Evolutionary conservation across 2,888 invertebrate species (phyloP), one percentile per base, ranked within the genome.

Genomic region (Troides aeacus): DNA sequence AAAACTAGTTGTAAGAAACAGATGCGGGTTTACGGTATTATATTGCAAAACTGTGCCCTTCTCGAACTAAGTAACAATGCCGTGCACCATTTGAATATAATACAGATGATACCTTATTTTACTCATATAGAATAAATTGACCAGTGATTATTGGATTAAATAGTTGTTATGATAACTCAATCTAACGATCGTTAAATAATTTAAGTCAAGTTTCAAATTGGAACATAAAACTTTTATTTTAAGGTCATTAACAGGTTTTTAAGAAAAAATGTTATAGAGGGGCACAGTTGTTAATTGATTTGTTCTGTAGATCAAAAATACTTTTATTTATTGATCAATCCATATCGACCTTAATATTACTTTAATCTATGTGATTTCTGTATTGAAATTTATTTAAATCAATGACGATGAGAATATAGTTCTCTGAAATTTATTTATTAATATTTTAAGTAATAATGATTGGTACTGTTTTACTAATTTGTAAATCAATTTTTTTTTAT

Each of bases 11-110:
- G n/a, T 46, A 46, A 50, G 53, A 64, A 65, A 67, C 60, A 57
- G 57, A 67, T 61, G 66, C 67, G 64, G 60, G 66, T 70, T 66
- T 56, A 65, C 46, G 42, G 64, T 69, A 61, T 69, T 24, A 58
- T 58, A 58, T n/a, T n/a, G n/a, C 57, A 23, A 58, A 10, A 58
- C 57, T 58, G 57, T 57, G 23, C 23, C 8, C 12, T 24, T 15
- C 23, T 23, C 23, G 3, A 58, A 58, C 1, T 58, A 23, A n/a
- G 56, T 23, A n/a, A 58, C 23, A 3, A n/a, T 15, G n/a, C 12
- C n/a, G 6, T n/a, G 53, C 15, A 3, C n/a, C 5, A 18, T 53
- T 18, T 6, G 18, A 53, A 53, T n/a, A 6, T 7, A 18, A 53
- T n/a, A 5, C 12, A 53, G n/a, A 4, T 53, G 2, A n/a, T 53